Base-by-base conservation (phyloP, 2,797 vertebrate genomes). In the Margarornis squamiger region DNA sequence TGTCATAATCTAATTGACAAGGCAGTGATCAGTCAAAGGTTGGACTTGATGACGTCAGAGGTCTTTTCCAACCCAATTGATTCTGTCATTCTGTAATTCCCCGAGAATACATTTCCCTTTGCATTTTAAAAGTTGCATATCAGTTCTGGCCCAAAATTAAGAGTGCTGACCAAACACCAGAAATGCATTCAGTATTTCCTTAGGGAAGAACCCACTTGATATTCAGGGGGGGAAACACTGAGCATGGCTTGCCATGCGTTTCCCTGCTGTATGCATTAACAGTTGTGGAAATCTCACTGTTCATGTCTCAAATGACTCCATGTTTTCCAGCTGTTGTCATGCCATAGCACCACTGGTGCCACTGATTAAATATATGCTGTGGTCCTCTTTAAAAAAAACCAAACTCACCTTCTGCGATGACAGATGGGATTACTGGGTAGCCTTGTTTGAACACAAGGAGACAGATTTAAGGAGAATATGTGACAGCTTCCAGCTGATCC, bases 41-140 rank as follows among this genome's bases (percentile, higher is more conserved):
- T 63, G 57, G 36, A 4, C 57, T n/a, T 0, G 20, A 32, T n/a
- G 0, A 8, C 14, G 30, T 52, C 18, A 1, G 6, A 32, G 24
- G 8, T 32, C 24, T 41, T 46, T 71, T 52, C 46, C 66, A 52
- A 6, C 34, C 46, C 27, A 6, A 52, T 23, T 34, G 21, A 5
- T 46, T 30, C 43, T 43, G 18, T 29, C 32, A 14, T 24, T 41
- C 36, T 49, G 29, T n/a, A 21, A 58, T 81, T 70, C 32, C 36
- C n/a, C 6, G 6, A 46, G 13, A 88, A 46, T 34, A n/a, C 2
- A 3, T 59, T 74, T 61, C 12, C 22, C 30, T 55, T 41, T 76
- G 52, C 12, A 14, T 67, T 95, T 76, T 21, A 67, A 19, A 32
- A 48, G 34, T 27, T 80, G 26, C 36, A 80, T 68, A 17, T 49